Conservation (phyloP, 1,140 invertebrate species). For the Papilio dardanus region DNA sequence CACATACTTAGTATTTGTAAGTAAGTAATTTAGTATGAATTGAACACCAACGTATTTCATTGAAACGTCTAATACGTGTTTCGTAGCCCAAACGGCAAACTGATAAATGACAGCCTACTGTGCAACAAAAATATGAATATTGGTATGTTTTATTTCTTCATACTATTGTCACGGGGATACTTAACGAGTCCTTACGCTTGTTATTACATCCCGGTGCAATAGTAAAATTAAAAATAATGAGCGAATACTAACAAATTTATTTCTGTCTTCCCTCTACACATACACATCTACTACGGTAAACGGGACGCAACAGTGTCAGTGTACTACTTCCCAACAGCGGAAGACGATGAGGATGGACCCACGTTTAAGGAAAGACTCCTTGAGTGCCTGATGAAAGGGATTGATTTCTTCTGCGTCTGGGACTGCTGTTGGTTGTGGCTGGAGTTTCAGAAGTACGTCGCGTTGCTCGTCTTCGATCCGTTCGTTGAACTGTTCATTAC, state of each 20-base stretch:
- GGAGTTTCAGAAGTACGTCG: conserved; percentile 94
- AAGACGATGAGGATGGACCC: conserved; percentile 94
- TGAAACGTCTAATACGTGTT: background rate
- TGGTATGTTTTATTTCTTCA: conserved; percentile 54
- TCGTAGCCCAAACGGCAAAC: conserved; percentile 25
- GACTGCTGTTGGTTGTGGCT: conserved; percentile 97
- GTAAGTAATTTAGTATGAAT: conserved; percentile 20
- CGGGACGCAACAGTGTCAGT: conserved; percentile 89
- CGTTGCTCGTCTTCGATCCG: conserved; percentile 97
- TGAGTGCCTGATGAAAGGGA: conserved; percentile 88
- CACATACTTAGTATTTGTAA: conserved; percentile 42
- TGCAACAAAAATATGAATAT: conserved; percentile 80
- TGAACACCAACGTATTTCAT: background rate
- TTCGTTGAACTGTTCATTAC: conserved; percentile 99
- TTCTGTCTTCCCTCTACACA: conserved; percentile 74
- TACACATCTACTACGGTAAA: conserved; percentile 74
- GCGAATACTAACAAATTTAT: conserved; percentile 81
- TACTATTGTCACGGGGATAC: conserved; percentile 41
- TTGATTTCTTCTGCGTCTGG: conserved; percentile 98
- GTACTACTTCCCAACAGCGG: conserved; percentile 95
- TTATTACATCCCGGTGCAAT: conserved; percentile 45
- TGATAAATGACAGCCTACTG: conserved; percentile 76
- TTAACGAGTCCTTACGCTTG: conserved; percentile 8
- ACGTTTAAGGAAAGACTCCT: conserved; percentile 93
- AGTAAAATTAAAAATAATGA: conserved; percentile 72